Conservation (phyloP, 1,140 invertebrate species). For the Pseudomyrmex gracilis region DNA sequence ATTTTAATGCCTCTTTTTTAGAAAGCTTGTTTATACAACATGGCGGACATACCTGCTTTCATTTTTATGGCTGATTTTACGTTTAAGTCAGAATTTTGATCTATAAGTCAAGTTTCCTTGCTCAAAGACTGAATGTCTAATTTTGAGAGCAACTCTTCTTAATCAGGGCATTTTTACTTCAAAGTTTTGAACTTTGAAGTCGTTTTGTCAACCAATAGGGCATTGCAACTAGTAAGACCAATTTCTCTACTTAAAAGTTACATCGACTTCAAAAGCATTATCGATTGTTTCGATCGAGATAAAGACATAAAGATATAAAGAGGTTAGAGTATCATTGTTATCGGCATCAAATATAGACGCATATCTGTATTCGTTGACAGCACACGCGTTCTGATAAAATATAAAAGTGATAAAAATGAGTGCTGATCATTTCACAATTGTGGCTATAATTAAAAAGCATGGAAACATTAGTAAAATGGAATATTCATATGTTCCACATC, state of each 20-base stretch:
- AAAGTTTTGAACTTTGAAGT: neutral
- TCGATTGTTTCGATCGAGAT: no score
- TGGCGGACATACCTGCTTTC: neutral
- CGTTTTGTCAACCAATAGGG: neutral
- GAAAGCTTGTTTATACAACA: neutral
- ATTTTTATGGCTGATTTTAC: neutral
- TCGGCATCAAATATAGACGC: no score
- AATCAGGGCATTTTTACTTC: slow-evolving; percentile 22
- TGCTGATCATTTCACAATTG: neutral
- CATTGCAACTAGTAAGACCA: no score
- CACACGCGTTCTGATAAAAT: no score
- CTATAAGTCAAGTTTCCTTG: slow-evolving; percentile 9
- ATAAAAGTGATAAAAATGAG: no score
- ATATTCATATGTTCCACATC: slow-evolving; percentile 1
- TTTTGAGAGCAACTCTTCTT: slow-evolving; percentile 7
- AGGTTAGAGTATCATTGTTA: no score
- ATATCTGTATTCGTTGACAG: no score
- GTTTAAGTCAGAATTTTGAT: slow-evolving; percentile 8
- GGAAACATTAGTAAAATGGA: neutral
- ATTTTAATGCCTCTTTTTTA: neutral
- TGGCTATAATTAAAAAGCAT: neutral
- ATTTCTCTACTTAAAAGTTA: neutral
- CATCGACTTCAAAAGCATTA: neutral
- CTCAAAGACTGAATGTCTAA: neutral
- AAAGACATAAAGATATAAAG: no score